Evolutionary conservation across 1,140 invertebrate genomes (phyloP), one percentile per base, ranked within the genome.

Genomic region (Drosophila micromelanica): DNA sequence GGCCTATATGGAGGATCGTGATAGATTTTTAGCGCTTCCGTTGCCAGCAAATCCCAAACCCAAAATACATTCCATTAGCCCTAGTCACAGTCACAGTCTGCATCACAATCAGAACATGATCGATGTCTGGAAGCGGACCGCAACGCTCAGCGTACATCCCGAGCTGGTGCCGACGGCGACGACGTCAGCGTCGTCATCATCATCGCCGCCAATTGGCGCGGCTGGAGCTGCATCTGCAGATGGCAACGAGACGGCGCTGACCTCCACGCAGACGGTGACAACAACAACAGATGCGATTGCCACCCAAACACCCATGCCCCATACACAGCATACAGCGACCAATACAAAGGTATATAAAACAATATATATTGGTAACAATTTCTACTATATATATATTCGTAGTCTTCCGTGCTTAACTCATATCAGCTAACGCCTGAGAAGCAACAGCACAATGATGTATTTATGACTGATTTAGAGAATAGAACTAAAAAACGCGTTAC

Each of bases 1-100:
- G 91, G 94, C 98, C 93, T 98, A 98, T 92, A 95, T 97, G 94
- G 97, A 98, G 92, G 97, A 98, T 92, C 94, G 97, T 85, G 95
- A 96, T 92, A 93, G 94, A 75, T 92, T 95, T 76, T 80, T 93
- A 84, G 90, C 93, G 68, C 92, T 94, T 74, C 93, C 93, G 51
- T 90, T 93, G 67, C 76, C 90, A 80, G 75, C 91, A 71, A 85
- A 85, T 71, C 85, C 84, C 59, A 74, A 78, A 62, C 62, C 70
- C 61, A 86, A 91, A 92, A 89, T 89, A 87, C 91, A 92, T 92
- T 92, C 91, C 91, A 92, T 86, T 91, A 91, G 92, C 91, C 74
- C 81, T 82, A 63, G 90, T 85, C 76, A 91, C 70, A 87, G 78
- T 74, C 82, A 86, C 79, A 59, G 42, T 51, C 51, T 80, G 77